Base-by-base conservation (phyloP, 2,797 vertebrate genomes). In the Mallotus villosus region DNA sequence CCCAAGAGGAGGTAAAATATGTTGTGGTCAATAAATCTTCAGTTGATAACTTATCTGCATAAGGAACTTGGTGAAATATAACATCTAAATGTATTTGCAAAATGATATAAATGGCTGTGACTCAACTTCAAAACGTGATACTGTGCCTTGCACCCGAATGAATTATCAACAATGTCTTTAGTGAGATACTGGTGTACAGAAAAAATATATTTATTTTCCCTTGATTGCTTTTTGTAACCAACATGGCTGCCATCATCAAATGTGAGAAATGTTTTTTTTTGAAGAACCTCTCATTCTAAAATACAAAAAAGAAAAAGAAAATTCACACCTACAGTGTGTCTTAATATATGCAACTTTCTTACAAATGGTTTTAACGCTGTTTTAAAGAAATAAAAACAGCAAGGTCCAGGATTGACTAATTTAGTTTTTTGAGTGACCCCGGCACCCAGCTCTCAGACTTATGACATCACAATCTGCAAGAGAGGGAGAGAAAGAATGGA, bases 381-480 rank as follows among this genome's bases (percentile, higher is more conserved):
- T 89, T 89, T 67, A 75, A 78, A 86, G 74, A 77, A 74, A 81
- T 83, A 86, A 79, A 88, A 90, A 91, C 91, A 88, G 87, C 86
- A 79, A 85, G 62, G 76, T 89, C 85, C 83, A 78, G 83, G 91
- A 90, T 83, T 88, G 87, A 89, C 83, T 74, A 94, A 92, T 91
- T 63, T 78, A 84, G 51, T 81, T 84, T 93, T 90, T 87, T 87
- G 82, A 92, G 90, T 93, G 93, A 95, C 95, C 92, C 92, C 91
- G 93, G 93, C 90, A 96, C 94, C 93, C 94, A 94, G 93, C 80
- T 92, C 88, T 91, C 88, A 92, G 92, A 94, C 91, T 93, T 94
- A 90, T 95, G 94, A 94, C 94, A 96, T 96, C 95, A 97, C 94
- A 97, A 97, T 95, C 96, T 97, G 96, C 82, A 95, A 96, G 89